Conservation (phyloP, 2,797 vertebrate genomes). For the Channallabes apus region DNA sequence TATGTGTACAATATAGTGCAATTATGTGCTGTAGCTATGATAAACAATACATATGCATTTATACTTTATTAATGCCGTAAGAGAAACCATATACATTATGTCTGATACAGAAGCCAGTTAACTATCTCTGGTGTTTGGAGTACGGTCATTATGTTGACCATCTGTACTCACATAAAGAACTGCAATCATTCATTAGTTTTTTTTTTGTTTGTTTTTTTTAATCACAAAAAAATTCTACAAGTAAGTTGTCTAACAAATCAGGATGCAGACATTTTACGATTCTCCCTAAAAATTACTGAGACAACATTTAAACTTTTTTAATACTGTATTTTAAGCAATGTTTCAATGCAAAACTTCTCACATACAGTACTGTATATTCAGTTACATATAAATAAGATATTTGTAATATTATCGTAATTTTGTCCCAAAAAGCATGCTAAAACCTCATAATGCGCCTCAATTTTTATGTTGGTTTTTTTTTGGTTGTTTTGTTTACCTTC, state of each 20-base stretch:
- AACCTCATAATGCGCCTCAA: background rate
- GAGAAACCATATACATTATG: background rate
- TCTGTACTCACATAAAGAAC: background rate
- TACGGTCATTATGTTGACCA: background rate
- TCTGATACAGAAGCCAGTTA: background rate
- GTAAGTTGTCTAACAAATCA: background rate
- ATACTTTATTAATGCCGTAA: background rate
- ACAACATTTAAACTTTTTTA: background rate
- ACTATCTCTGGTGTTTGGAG: background rate
- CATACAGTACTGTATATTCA: too few species aligned
- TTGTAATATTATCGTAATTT: background rate
- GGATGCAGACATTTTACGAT: background rate
- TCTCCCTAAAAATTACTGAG: background rate
- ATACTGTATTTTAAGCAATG: background rate
- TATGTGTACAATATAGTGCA: background rate
- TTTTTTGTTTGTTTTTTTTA: too few species aligned
- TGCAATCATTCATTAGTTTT: background rate
- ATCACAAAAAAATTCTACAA: background rate
- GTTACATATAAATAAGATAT: too few species aligned
- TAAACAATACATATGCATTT: background rate
- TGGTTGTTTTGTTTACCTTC: background rate
- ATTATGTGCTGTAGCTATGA: background rate
- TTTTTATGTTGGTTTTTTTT: too few species aligned
- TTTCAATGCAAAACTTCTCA: background rate
- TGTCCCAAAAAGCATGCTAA: background rate